phyloP scores from a whole-genome alignment of 1,140 invertebrate genomes.

The Pissodes strobi region DNA sequence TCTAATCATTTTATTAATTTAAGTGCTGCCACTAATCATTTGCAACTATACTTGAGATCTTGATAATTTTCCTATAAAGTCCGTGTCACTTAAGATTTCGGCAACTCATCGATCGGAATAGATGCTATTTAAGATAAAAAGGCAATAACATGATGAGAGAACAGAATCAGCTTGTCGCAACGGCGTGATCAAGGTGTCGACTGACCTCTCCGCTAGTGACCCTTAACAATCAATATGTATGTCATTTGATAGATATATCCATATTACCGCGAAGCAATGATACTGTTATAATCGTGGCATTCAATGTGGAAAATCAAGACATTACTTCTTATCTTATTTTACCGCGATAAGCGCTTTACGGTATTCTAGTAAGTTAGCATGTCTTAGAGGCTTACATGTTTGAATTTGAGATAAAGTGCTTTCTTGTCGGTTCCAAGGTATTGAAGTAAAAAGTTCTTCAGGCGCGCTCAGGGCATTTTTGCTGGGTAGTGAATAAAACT shows the following conservation, averaged over 20 bases:
- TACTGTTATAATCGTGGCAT: no score
- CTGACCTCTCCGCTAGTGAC: constrained; percentile 31
- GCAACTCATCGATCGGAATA: constrained; percentile 27
- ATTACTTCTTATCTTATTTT: no score
- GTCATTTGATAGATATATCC: constrained; percentile 22
- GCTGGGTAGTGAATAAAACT: no score
- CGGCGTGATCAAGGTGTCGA: constrained; percentile 35
- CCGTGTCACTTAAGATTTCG: constrained; percentile 29
- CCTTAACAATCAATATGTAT: constrained; percentile 28
- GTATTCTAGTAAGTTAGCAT: no score
- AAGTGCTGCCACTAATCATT: not conserved
- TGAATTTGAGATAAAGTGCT: no score
- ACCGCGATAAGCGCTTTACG: no score
- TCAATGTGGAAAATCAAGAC: no score
- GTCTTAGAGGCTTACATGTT: no score
- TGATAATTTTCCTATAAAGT: constrained; percentile 24
- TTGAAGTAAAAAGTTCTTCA: no score
- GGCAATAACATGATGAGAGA: constrained; percentile 29
- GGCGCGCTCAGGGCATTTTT: no score
- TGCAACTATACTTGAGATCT: constrained; percentile 10
- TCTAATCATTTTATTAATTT: constrained; percentile 2
- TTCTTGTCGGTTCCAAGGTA: no score
- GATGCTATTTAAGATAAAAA: constrained; percentile 33
- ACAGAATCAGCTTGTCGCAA: constrained; percentile 28
- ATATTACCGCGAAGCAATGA: no score